Conservation (phyloP, 2,888 invertebrate species). For the Sycophila texana region DNA sequence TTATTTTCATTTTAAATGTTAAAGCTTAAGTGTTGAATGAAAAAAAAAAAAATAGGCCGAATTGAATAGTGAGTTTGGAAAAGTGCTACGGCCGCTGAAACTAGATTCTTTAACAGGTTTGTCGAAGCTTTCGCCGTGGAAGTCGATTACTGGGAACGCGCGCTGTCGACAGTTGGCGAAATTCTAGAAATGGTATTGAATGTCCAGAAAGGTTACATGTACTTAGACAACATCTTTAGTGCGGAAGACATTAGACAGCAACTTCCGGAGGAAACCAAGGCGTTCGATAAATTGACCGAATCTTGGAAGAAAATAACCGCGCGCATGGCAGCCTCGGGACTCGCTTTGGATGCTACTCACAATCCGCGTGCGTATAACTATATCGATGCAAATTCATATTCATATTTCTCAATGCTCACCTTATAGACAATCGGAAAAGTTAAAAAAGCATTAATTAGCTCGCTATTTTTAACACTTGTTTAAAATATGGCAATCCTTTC, state of each 20-base stretch:
- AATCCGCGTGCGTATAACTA: constrained; percentile 73
- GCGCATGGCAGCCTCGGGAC: constrained; percentile 62
- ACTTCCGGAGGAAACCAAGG: constrained; percentile 84
- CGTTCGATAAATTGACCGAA: constrained; percentile 84
- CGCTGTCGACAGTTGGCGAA: constrained; percentile 88
- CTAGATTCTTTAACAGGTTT: constrained; percentile 77
- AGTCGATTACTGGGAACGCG: constrained; percentile 92
- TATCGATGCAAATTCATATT: background rate
- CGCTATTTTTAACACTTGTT: no score
- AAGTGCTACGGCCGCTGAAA: constrained; percentile 22
- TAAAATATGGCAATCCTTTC: background rate
- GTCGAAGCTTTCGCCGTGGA: constrained; percentile 90
- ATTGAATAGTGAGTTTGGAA: constrained; percentile 17
- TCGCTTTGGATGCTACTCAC: constrained; percentile 66
- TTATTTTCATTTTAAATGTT: background rate
- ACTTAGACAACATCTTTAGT: constrained; percentile 91
- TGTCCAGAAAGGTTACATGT: constrained; percentile 91
- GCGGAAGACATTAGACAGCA: constrained; percentile 93
- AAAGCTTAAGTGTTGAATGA: no score
- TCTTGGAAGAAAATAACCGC: constrained; percentile 66
- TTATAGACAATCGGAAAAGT: no score
- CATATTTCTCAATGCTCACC: no score
- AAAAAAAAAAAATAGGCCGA: background rate
- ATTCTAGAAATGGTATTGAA: constrained; percentile 87
- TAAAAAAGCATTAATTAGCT: no score